Conservation (phyloP, 2,888 invertebrate species). For the Cosmopolites sordidus region DNA sequence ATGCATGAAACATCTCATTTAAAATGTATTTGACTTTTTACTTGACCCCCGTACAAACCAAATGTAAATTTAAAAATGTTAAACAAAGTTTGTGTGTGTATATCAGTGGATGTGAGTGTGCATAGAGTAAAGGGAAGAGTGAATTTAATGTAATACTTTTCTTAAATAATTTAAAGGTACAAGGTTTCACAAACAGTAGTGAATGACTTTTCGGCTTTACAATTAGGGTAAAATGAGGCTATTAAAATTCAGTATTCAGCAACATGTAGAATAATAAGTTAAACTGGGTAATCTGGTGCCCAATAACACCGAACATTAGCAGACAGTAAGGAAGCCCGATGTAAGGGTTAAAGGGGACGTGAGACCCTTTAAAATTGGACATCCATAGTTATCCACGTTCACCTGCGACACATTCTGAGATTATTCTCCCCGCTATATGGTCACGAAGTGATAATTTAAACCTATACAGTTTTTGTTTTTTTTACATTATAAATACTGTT, state of each 20-base stretch:
- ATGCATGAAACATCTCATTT: no score
- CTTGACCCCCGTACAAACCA: no score
- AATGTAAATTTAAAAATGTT: no score
- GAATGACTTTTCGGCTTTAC: background rate
- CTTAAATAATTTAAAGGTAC: no score
- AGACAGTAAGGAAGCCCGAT: slow-evolving; percentile 24
- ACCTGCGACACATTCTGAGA: background rate
- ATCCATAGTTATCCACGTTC: background rate
- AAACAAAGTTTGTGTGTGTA: no score
- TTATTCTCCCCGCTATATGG: background rate
- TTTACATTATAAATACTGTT: no score
- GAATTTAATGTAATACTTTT: no score
- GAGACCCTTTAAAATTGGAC: slow-evolving; percentile 1
- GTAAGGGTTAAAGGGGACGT: slow-evolving; percentile 20
- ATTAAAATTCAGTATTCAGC: slow-evolving; percentile 16
- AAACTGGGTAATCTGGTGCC: slow-evolving; percentile 24
- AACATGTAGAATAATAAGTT: slow-evolving; percentile 24
- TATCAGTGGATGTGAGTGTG: no score
- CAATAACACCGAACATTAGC: slow-evolving; percentile 27
- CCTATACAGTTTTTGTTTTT: no score
- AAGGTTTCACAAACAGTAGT: background rate
- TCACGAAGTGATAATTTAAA: no score
- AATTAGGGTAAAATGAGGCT: slow-evolving; percentile 2
- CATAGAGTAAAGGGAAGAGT: no score
- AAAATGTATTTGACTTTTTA: no score